Conservation (phyloP, 1,140 invertebrate genomes). For the Oedothorax gibbosus region DNA sequence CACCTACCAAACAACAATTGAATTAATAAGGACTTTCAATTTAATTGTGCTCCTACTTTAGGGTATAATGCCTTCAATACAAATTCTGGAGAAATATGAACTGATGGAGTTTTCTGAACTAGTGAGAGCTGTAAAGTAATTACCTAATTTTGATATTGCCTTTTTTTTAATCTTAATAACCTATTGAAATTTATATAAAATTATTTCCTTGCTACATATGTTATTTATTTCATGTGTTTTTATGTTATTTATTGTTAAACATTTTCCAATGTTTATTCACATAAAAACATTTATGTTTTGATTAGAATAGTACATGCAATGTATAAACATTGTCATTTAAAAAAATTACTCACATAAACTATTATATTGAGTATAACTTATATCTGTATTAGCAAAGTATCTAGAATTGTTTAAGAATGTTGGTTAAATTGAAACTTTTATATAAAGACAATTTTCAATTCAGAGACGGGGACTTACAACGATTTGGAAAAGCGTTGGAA, state of each 20-base stretch:
- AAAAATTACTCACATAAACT: too few species aligned
- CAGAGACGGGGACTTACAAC: conserved; percentile 84
- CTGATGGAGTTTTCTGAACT: conserved; percentile 91
- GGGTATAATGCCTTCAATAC: conserved; percentile 87
- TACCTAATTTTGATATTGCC: neutral
- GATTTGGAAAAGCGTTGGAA: conserved; percentile 86
- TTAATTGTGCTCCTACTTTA: conserved; percentile 62
- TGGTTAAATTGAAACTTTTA: too few species aligned
- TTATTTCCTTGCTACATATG: neutral
- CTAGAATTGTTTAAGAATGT: too few species aligned
- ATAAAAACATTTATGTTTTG: too few species aligned
- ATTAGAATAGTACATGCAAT: too few species aligned
- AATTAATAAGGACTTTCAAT: neutral
- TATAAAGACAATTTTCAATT: conserved; percentile 50
- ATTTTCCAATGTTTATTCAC: neutral
- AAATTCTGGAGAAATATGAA: conserved; percentile 88
- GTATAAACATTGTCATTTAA: too few species aligned
- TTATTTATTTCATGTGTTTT: neutral
- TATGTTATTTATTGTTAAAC: neutral
- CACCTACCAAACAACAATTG: conserved; percentile 4
- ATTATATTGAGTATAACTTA: too few species aligned
- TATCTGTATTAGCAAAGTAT: too few species aligned
- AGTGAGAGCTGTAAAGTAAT: conserved; percentile 81
- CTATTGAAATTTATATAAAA: neutral
- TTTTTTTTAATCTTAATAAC: too few species aligned